Evolutionary conservation across 2,888 invertebrate species (phyloP).

Genomic region (Caenorhabditis sp.): DNA sequence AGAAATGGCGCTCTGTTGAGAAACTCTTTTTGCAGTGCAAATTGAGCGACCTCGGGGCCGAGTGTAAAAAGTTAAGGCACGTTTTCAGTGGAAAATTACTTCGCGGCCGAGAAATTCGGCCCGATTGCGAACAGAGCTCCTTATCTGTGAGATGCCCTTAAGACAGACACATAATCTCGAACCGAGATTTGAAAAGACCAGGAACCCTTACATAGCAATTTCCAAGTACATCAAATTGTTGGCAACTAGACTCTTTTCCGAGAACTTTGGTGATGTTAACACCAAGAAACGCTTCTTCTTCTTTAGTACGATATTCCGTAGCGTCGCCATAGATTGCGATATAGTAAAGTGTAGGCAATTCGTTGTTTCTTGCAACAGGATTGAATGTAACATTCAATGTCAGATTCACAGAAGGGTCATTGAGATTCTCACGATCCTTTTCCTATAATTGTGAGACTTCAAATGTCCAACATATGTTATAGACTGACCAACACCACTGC

Average conservation of each 20-base stretch:
- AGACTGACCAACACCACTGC: constrained; percentile 38
- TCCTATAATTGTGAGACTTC: no score
- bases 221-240: constrained; percentile 51
- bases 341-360: constrained; percentile 68
- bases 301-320: constrained; percentile 56
- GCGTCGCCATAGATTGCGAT: constrained; percentile 74
- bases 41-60: no score
- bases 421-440: constrained; percentile 30
- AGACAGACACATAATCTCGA: no score
- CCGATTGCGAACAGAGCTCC: no score
- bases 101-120: no score
- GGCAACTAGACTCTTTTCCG: constrained; percentile 66
- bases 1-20: no score
- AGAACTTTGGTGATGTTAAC: constrained; percentile 72
- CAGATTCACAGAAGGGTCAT: constrained; percentile 58
- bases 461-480: no score
- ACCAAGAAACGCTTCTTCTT: constrained; percentile 69
- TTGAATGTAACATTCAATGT: constrained; percentile 72
- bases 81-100: no score
- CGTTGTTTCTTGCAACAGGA: constrained; percentile 54
- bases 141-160: no score
- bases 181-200: no score
- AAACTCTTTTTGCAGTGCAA: no score
- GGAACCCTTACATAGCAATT: constrained; percentile 62
- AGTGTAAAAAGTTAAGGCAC: no score